phyloP scores from a whole-genome alignment of 1,140 invertebrate species.

The Zaprionus davidi region DNA sequence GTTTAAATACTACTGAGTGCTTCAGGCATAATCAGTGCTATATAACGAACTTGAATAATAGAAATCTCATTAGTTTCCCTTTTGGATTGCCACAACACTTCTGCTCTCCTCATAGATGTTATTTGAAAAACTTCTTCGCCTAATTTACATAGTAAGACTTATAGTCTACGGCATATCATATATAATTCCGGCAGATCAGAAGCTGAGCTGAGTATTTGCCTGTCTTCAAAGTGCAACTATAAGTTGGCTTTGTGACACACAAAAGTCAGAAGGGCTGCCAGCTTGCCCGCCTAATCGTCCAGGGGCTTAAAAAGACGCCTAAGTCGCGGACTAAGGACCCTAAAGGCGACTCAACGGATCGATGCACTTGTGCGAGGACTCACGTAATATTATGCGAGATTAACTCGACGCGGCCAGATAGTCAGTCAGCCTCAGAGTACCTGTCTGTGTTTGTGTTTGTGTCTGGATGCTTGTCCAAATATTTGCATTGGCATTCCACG shows the following conservation, averaged over 20 bases:
- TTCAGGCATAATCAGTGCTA: too few relatives aligned
- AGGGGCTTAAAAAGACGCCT: constrained; percentile 23
- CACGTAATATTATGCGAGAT: constrained; percentile 61
- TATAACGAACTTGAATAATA: too few relatives aligned
- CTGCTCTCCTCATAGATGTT: too few relatives aligned
- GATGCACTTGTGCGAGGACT: constrained; percentile 43
- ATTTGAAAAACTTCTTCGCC: too few relatives aligned
- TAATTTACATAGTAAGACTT: too few relatives aligned
- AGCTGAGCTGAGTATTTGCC: background rate
- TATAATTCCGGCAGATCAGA: too few relatives aligned
- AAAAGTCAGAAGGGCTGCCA: constrained; percentile 17
- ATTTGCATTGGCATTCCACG: constrained; percentile 56
- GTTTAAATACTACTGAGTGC: too few relatives aligned
- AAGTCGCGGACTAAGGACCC: constrained; percentile 30
- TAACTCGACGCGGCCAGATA: constrained; percentile 43
- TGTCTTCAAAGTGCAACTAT: background rate
- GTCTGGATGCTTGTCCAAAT: constrained; percentile 50
- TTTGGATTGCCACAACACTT: too few relatives aligned
- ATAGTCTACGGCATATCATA: too few relatives aligned
- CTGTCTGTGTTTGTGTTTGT: constrained; percentile 36
- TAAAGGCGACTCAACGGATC: constrained; percentile 11
- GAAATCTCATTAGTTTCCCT: too few relatives aligned
- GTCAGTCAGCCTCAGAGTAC: constrained; percentile 31
- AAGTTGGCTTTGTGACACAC: constrained; percentile 24
- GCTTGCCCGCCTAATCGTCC: constrained; percentile 4